Evolutionary conservation across 1,140 invertebrate genomes (phyloP).

Genomic region (Cylas formicarius): DNA sequence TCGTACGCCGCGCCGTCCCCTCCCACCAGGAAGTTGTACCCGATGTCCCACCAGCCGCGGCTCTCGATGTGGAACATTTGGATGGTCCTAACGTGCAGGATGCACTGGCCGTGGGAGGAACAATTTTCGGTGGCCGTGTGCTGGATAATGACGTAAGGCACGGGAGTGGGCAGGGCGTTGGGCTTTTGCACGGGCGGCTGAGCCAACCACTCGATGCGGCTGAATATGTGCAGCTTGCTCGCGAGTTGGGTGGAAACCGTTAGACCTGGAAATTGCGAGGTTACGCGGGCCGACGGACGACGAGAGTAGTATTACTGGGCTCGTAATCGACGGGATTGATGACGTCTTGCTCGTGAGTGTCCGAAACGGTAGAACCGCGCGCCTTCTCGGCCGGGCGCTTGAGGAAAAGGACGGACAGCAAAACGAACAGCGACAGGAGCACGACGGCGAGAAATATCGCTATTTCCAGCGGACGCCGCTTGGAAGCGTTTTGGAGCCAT

Average conservation of each 20-base stretch:
- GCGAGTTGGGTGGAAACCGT: slow-evolving; percentile 2
- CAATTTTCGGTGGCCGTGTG: slow-evolving; percentile 46
- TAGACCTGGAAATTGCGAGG: slow-evolving; percentile 7
- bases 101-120: slow-evolving; percentile 38
- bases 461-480: slow-evolving; percentile 7
- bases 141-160: slow-evolving; percentile 34
- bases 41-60: slow-evolving; percentile 54
- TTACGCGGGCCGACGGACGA: not conserved
- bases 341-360: slow-evolving; percentile 1
- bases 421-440: slow-evolving; percentile 10
- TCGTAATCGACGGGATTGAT: slow-evolving; percentile 10
- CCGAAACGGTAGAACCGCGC: not conserved
- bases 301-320: slow-evolving; percentile 3
- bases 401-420: slow-evolving; percentile 11
- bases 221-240: slow-evolving; percentile 21
- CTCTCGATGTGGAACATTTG: slow-evolving; percentile 69
- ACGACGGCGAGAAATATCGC: slow-evolving; percentile 11
- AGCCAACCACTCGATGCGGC: slow-evolving; percentile 51
- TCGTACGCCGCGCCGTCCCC: slow-evolving; percentile 63
- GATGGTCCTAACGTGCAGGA: slow-evolving; percentile 45
- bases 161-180: slow-evolving; percentile 41
- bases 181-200: slow-evolving; percentile 46
- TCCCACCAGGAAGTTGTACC: slow-evolving; percentile 69
- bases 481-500: slow-evolving; percentile 16
- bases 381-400: slow-evolving; percentile 1